Base-by-base conservation (phyloP, 2,113 vertebrate species). In the Chionodraco myersi region DNA sequence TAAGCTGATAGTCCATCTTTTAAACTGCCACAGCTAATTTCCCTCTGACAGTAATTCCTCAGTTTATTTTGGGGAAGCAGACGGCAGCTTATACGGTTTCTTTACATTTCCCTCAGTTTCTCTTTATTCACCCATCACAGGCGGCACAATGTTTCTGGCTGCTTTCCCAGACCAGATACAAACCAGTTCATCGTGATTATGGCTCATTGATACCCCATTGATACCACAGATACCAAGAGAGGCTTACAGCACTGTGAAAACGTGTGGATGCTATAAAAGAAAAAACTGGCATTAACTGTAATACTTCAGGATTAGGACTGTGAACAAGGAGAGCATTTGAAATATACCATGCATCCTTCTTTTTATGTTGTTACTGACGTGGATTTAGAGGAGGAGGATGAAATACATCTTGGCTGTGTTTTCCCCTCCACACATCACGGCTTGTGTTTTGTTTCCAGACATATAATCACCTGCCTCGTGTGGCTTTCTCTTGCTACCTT, bases 171-270 rank as follows among this genome's bases (percentile, higher is more conserved):
- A 47, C 44, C 12, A 72, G 61, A 68, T 67, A 6, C 45, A 63
- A 67, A 72, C 77, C 75, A 69, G 36, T 44, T 86, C 30, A 71
- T 71, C 60, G 16, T 70, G 66, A 81, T 86, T 59, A 79, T 57
- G 78, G 67, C 53, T 88, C 88, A 86, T 87, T 84, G 84, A 90
- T 78, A 75, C 51, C 86, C 77, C 77, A 73, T 81, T 86, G 88
- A 85, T 49, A 69, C 18, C 14, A 48, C 36, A 45, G 65, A 75
- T 66, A 41, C 36, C 36, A 56, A 16, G n/a, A 30, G 64, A 72
- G 34, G 23, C 51, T 11, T 36, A 57, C 64, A 53, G 59, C 47
- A 54, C 53, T 34, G 51, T 30, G 52, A 64, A 11, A 64, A 58
- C 16, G 11, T 11, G n/a, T 10, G 30, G 63, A 72, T n/a, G 23